Base-by-base conservation (phyloP, 2,797 vertebrate genomes). In the Poecilia wingei region DNA sequence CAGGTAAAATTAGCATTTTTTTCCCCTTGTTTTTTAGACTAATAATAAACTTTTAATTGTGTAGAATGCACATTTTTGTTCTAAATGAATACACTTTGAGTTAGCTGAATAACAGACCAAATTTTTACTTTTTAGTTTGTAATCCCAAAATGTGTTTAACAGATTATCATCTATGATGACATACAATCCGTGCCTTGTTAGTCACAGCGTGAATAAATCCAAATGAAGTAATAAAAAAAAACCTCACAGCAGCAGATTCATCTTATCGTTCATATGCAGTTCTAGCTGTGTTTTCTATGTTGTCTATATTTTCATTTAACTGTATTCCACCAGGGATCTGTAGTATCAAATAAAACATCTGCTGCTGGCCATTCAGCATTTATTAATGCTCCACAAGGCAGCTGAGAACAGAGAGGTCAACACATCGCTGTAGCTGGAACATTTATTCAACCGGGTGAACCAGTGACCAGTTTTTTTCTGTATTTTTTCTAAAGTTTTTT, bases 401-500 rank as follows among this genome's bases (percentile, higher is more conserved):
- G 57, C 16, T 31, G 20, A 71, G 47, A 49, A 43, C 45, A 4
- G 13, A 59, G 25, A 20, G 45, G 33, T 72, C 55, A 46, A 64
- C 33, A 16, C 22, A 47, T 57, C 45, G 1, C 22, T 68, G 31
- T 39, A 64, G n/a, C 57, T 49, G 36, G 47, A 49, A 59, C 33
- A 70, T 51, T 76, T 47, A 72, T 72, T 36, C 14, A 33, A 47
- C 22, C 51, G 18, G 9, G 31, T 70, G 43, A 57, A 74, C 72
- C 7, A 25, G n/a, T n/a, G 66, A n/a, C 16, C 14, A 1, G 0
- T 70, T 39, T 47, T n/a, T 46, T 77, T 46, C 3, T 13, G n/a
- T 72, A 53, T 70, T 76, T 39, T 49, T 33, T 47, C 36, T 28
- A 78, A 76, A 79, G 55, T 59, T 28, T 47, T 28, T 57, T 31